Conservation (phyloP, 2,888 invertebrate genomes). For the Lissonota sp. region DNA sequence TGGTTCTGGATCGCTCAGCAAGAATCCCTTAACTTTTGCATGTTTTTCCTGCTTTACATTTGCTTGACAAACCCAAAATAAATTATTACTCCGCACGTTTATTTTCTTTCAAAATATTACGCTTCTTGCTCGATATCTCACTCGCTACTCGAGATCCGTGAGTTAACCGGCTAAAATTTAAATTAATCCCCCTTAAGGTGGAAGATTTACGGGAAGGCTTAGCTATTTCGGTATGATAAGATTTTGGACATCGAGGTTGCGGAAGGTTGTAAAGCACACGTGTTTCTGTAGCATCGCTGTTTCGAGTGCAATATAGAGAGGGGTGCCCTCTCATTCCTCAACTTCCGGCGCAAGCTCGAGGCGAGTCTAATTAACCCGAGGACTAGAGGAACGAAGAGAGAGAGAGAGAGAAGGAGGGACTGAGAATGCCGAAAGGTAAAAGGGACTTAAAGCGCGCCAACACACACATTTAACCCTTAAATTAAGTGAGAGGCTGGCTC, state of each 20-base stretch:
- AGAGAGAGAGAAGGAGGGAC: slow-evolving; percentile 8
- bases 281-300: slow-evolving; percentile 19
- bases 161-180: too few relatives aligned
- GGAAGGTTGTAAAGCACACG: slow-evolving; percentile 53
- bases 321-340: slow-evolving; percentile 23
- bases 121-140: too few relatives aligned
- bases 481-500: slow-evolving; percentile 67
- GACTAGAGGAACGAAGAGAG: slow-evolving; percentile 6
- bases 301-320: slow-evolving; percentile 38
- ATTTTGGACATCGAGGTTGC: slow-evolving; percentile 31
- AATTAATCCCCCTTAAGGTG: too few relatives aligned
- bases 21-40: too few relatives aligned
- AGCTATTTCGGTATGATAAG: slow-evolving; percentile 37
- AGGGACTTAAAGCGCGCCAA: slow-evolving; percentile 35
- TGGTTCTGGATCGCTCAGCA: too few relatives aligned
- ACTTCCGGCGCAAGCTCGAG: slow-evolving; percentile 49
- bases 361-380: slow-evolving; percentile 64
- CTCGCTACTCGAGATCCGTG: too few relatives aligned
- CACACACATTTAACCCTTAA: slow-evolving; percentile 67
- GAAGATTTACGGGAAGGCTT: slow-evolving; percentile 43
- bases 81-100: too few relatives aligned
- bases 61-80: too few relatives aligned
- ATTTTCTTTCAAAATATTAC: too few relatives aligned
- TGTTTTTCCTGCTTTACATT: too few relatives aligned
- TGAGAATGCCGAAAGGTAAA: slow-evolving; percentile 55